Evolutionary conservation across 2,797 vertebrate species (phyloP).

Genomic region (Phoxinus dragarum): DNA sequence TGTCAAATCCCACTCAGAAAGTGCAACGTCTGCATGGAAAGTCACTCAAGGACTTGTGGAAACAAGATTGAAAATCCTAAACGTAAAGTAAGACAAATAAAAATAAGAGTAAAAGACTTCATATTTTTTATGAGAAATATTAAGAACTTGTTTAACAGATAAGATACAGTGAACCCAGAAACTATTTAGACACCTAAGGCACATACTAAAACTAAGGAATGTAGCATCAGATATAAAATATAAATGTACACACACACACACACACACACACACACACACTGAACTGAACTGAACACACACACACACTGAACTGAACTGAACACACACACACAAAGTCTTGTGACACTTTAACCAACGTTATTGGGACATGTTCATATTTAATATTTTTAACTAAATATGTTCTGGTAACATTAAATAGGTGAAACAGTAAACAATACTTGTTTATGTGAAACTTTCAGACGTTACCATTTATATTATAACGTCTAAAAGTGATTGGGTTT

Average conservation of each 20-base stretch:
- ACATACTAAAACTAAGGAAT: not conserved
- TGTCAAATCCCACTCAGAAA: conserved; percentile 12
- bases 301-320: no score
- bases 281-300: no score
- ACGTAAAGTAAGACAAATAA: not conserved
- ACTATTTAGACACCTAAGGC: not conserved
- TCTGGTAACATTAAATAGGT: not conserved
- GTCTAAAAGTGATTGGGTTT: not conserved
- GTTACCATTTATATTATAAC: not conserved
- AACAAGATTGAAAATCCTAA: not conserved
- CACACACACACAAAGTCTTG: no score
- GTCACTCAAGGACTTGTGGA: not conserved
- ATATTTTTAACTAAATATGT: not conserved
- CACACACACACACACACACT: no score
- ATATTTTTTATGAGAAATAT: not conserved
- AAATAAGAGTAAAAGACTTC: not conserved
- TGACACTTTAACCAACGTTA: no score
- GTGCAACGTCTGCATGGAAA: conserved; percentile 4
- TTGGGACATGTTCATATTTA: not conserved
- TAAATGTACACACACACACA: no score
- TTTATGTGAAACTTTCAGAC: not conserved
- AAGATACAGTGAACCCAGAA: not conserved
- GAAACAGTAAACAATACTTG: not conserved
- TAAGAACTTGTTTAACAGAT: not conserved
- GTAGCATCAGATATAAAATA: not conserved